phyloP scores from a whole-genome alignment of 2,797 vertebrate species.

The Argyrosomus regius region DNA sequence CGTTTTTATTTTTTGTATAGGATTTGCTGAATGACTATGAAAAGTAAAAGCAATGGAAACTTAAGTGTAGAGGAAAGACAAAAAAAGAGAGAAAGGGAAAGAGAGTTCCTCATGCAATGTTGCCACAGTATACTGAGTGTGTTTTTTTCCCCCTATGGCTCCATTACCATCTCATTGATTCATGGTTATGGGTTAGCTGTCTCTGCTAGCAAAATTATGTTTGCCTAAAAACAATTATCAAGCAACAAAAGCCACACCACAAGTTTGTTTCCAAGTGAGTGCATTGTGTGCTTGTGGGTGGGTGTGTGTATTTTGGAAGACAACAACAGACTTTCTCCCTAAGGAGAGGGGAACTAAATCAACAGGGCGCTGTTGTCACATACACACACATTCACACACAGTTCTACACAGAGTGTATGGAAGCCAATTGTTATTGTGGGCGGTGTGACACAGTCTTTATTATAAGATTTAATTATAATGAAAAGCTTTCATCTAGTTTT shows the following conservation, averaged over 20 bases:
- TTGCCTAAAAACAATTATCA: constrained; percentile 81
- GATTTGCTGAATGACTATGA: constrained; percentile 45
- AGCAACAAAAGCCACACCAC: constrained; percentile 72
- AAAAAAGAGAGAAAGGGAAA: constrained; percentile 1
- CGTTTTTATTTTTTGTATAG: constrained; percentile 45
- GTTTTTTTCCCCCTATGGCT: constrained; percentile 51
- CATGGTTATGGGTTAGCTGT: constrained; percentile 80
- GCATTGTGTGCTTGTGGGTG: constrained; percentile 60
- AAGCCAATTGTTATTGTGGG: constrained; percentile 72
- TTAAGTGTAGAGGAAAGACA: constrained; percentile 12
- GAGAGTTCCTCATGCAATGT: constrained; percentile 34
- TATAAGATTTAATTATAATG: constrained; percentile 63
- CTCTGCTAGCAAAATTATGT: constrained; percentile 75
- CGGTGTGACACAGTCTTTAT: constrained; percentile 62
- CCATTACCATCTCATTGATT: constrained; percentile 81
- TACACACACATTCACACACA: constrained; percentile 44
- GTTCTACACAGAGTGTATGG: constrained; percentile 49
- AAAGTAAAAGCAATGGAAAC: constrained; percentile 49
- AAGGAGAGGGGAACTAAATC: constrained; percentile 69
- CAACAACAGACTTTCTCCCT: constrained; percentile 77
- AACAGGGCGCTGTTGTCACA: constrained; percentile 66
- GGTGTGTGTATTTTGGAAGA: constrained; percentile 64
- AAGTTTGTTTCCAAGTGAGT: constrained; percentile 69
- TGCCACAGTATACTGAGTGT: constrained; percentile 41
- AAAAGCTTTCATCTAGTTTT: constrained; percentile 48